Evolutionary conservation across 2,888 invertebrate species (phyloP).

Genomic region (Harpalus rufipes): DNA sequence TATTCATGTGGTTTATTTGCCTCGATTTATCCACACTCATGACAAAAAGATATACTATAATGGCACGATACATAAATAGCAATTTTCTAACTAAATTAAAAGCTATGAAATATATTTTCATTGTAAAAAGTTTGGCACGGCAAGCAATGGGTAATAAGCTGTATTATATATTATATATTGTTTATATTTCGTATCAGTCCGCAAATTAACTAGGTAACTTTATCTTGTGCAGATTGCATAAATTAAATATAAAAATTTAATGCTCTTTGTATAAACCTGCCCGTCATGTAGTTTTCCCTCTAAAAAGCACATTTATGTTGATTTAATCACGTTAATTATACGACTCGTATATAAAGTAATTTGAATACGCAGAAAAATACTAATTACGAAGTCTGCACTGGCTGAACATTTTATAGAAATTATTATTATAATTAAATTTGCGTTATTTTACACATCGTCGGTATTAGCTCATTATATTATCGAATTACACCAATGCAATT

Average conservation of each 20-base stretch:
- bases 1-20: too few relatives aligned
- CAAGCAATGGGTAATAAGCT: too few relatives aligned
- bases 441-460: slow-evolving; percentile 23
- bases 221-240: slow-evolving; percentile 22
- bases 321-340: slow-evolving; percentile 43
- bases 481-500: slow-evolving; percentile 1
- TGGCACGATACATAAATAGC: too few relatives aligned
- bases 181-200: background rate
- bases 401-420: slow-evolving; percentile 1
- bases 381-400: slow-evolving; percentile 30
- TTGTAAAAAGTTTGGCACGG: too few relatives aligned
- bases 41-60: too few relatives aligned
- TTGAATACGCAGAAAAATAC: slow-evolving; percentile 27
- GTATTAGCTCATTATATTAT: slow-evolving; percentile 3
- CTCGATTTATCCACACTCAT: too few relatives aligned
- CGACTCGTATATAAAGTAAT: slow-evolving; percentile 11
- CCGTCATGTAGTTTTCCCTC: slow-evolving; percentile 14
- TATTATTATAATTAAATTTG: slow-evolving; percentile 25
- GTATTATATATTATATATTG: background rate
- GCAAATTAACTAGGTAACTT: background rate
- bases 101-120: too few relatives aligned
- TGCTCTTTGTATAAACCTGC: slow-evolving; percentile 11
- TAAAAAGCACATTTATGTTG: slow-evolving; percentile 37
- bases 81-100: too few relatives aligned
- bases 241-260: slow-evolving; percentile 11